Base-by-base conservation (phyloP, 2,797 vertebrate genomes). In the Acrossocheilus wenchowensis region DNA sequence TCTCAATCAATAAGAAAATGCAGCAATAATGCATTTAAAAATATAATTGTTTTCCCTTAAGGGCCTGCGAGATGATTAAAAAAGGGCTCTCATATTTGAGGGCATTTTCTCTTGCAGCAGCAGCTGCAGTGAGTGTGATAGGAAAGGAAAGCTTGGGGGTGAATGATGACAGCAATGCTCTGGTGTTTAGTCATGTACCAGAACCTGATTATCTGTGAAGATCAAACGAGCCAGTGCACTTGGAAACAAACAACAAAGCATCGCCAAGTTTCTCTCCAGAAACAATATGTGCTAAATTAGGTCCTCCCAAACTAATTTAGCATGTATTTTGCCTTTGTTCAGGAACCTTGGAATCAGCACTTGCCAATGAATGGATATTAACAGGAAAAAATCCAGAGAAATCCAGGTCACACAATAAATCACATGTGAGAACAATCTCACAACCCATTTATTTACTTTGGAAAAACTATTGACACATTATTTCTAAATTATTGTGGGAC, bases 141-240 rank as follows among this genome's bases (percentile, higher is more conserved):
- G 81, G 2, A 64, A 64, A 83, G 19, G 57, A 83, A 85, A 69
- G 30, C 86, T 83, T 75, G 3, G 21, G 83, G 85, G 82, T 91
- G 88, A 90, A 86, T 82, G 57, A 84, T 90, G 89, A 92, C 89
- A 92, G 89, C 84, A 88, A 81, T 57, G 71, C 71, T 66, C 45
- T 30, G 57, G 21, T 89, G 91, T 92, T 78, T 90, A 87, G 88
- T 88, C 89, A 81, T 90, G 90, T 90, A 77, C 86, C 73, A 50
- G 66, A 78, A 86, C 89, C 91, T 91, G 93, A 93, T 94, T 92
- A 92, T 82, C 87, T 87, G 90, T 87, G 87, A 90, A 92, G 88
- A 92, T 93, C 88, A 93, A 94, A 92, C 90, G 83, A 75, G 87
- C 39, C 78, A 75, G 81, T 90, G 85, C 84, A 34, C 77, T 87